phyloP scores from a whole-genome alignment of 2,888 invertebrate genomes.

The Ormyrus nitidulus region DNA sequence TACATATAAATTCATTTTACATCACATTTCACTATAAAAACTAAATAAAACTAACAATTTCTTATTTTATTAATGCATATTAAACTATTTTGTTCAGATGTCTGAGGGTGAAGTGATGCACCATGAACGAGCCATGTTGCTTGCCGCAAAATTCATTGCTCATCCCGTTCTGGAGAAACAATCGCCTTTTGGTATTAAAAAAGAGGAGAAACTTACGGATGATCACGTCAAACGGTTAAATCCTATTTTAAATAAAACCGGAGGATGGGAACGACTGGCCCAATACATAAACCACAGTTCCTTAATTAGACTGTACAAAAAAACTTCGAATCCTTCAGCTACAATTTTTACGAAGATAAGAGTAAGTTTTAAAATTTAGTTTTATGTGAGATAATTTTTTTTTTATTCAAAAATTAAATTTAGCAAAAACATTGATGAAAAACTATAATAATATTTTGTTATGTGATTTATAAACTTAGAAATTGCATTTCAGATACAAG shows the following conservation, averaged over 20 bases:
- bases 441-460: not conserved
- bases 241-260: constrained; percentile 77
- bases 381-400: no score
- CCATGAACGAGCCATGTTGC: constrained; percentile 12
- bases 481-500: constrained; percentile 40
- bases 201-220: constrained; percentile 60
- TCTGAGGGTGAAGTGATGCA: constrained; percentile 46
- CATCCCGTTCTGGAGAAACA: not conserved
- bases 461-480: no score
- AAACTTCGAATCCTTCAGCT: constrained; percentile 64
- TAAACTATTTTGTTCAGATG: no score
- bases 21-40: no score
- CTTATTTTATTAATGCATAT: no score
- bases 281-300: constrained; percentile 77
- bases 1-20: no score
- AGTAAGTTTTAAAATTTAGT: constrained; percentile 16
- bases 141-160: not conserved
- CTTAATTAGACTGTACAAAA: constrained; percentile 76
- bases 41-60: no score
- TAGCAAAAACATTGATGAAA: not conserved
- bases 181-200: not conserved
- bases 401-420: no score
- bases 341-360: constrained; percentile 47
- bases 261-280: constrained; percentile 80
- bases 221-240: constrained; percentile 76